Conservation (phyloP, 2,888 invertebrate genomes). For the Aporophyla nigra region DNA sequence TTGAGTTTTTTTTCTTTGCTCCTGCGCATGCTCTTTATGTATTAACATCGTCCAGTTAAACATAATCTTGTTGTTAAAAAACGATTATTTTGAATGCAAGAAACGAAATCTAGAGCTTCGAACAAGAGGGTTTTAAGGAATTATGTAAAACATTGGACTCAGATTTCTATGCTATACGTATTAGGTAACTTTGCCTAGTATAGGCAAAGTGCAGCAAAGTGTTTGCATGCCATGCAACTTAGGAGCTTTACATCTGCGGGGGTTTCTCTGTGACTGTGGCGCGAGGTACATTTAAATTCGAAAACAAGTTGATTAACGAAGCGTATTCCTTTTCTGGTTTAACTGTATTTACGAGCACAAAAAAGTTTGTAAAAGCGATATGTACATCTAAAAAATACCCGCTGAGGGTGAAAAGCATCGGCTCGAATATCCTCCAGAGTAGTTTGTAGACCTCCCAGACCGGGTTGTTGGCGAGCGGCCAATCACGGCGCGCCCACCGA, state of each 20-base stretch:
- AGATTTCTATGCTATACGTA: not conserved
- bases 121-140: too few species aligned
- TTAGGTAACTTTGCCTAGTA: not conserved
- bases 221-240: not conserved
- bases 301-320: not conserved
- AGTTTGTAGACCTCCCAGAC: constrained; percentile 85
- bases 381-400: constrained; percentile 86
- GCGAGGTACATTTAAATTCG: not conserved
- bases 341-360: constrained; percentile 12
- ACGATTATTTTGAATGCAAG: not conserved
- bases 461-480: constrained; percentile 85
- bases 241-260: not conserved
- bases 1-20: not conserved
- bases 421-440: constrained; percentile 86
- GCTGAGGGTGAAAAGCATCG: constrained; percentile 87
- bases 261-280: not conserved
- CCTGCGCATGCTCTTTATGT: not conserved
- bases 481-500: constrained; percentile 84
- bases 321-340: not conserved
- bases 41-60: not conserved
- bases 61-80: not conserved
- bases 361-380: constrained; percentile 53
- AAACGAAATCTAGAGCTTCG: not conserved
- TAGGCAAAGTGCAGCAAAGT: too few species aligned
- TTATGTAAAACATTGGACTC: not conserved